Evolutionary conservation across 1,140 invertebrate species (phyloP), one percentile per base, ranked within the genome.

Genomic region (Drosophila sp.): DNA sequence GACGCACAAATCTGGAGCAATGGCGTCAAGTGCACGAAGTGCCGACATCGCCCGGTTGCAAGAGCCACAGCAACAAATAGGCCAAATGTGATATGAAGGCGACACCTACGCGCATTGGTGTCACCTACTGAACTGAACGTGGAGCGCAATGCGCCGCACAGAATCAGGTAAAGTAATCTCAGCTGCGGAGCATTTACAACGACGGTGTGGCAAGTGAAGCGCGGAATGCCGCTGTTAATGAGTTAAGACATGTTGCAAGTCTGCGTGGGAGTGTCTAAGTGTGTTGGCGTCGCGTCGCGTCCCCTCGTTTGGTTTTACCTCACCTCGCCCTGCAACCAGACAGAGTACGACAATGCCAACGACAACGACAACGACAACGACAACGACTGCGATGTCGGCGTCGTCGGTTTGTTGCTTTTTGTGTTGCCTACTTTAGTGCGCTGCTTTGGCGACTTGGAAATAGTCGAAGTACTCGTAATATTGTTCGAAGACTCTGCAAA

Each of bases 11-110:
- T 83, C 57, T 87, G 83, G 83, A 87, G 83, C 83, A 87, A 79
- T 71, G 76, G 82, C 78, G 83, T 89, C 82, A 87, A 89, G 83
- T 89, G 76, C 82, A 82, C 79, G 82, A 78, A 54, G 67, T 81
- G 13, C 25, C 18, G 45, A 67, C 80, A 78, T 65, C 56, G 51
- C 59, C 43, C 41, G 38, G 14, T 32, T 40, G 18, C 46, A 32
- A n/a, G 27, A 38, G 50, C 21, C 43, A 36, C 56, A 36, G 13
- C 54, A 45, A 48, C 57, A 70, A 76, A 81, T 86, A 75, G 81
- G 82, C 70, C 81, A 86, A 75, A 86, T 78, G 81, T 78, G 81
- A 50, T 45, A 45, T 67, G 74, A 43, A 69, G 61, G 25, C 38
- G 7, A 45, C 59, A 80, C 62, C 78, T 67, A 58, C 32, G 53